Conservation (phyloP, 2,113 vertebrate genomes). For the Crypturellus undulatus region DNA sequence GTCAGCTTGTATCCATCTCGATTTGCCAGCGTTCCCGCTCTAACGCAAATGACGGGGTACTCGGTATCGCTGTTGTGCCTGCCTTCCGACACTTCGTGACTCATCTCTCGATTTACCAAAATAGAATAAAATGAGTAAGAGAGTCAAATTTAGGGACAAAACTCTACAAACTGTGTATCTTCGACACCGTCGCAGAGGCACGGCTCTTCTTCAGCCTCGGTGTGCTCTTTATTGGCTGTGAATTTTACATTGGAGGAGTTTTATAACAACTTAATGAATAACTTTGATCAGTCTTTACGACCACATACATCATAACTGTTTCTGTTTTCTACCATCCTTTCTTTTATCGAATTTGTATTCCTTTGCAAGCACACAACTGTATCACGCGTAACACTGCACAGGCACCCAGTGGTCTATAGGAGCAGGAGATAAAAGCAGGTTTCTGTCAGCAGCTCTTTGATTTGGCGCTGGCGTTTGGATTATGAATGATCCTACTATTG, state of each 20-base stretch:
- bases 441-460: not conserved
- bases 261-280: not conserved
- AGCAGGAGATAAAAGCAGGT: not conserved
- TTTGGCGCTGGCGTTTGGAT: constrained; percentile 2
- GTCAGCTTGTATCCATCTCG: not conserved
- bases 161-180: not conserved
- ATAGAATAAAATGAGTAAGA: constrained; percentile 61
- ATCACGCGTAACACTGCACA: not conserved
- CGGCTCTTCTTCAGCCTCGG: not conserved
- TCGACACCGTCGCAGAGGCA: not conserved
- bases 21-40: constrained; percentile 32
- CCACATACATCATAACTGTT: not conserved
- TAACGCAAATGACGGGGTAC: constrained; percentile 40
- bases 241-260: not conserved
- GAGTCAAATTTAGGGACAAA: constrained; percentile 42
- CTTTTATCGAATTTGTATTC: not conserved
- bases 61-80: constrained; percentile 48
- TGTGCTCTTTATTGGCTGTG: not conserved
- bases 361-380: not conserved
- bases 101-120: constrained; percentile 54
- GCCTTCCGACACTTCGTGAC: constrained; percentile 27
- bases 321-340: not conserved
- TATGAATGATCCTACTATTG: constrained; percentile 11
- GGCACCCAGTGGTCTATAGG: not conserved
- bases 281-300: not conserved